A percentile compares a stretch with the other conserved stretches of the same genome.
Evolutionary conservation across 2,797 vertebrate genomes (phyloP).

Genomic region (Gymnopithys bicolor): DNA sequence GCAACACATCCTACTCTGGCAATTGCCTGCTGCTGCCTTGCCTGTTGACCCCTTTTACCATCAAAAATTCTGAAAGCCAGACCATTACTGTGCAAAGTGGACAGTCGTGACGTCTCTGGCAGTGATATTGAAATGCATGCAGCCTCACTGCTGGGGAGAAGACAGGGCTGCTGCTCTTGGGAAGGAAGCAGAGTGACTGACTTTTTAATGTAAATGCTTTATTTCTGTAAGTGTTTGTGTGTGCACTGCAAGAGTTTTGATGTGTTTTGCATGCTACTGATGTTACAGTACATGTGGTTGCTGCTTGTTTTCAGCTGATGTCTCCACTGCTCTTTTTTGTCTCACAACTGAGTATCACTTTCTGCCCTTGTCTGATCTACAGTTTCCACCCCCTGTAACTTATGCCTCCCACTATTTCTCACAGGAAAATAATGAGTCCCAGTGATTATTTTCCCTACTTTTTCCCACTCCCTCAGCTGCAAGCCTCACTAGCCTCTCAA

Average conservation of each 20-base stretch:
- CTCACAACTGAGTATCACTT: conserved; percentile 39
- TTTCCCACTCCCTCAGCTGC: conserved; percentile 29
- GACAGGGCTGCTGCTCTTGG: neutral
- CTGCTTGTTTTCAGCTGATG: conserved; percentile 22
- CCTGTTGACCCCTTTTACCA: neutral
- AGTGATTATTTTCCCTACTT: conserved; percentile 50
- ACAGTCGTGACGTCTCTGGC: neutral
- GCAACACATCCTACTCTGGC: neutral
- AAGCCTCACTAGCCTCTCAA: neutral
- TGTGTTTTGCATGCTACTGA: neutral
- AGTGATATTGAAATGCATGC: neutral
- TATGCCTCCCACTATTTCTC: conserved; percentile 54
- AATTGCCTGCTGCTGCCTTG: neutral
- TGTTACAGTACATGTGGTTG: neutral
- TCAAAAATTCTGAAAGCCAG: neutral
- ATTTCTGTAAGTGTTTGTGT: neutral
- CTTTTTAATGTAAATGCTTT: neutral
- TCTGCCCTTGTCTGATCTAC: conserved; percentile 36
- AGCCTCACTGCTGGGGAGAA: neutral
- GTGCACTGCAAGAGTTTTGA: neutral
- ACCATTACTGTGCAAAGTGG: neutral
- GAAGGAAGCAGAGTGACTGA: neutral
- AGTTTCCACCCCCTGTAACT: neutral
- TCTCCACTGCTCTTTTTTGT: conserved; percentile 56
- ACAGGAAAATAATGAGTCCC: conserved; percentile 40